Conservation (phyloP, 64 coral and sea anemone species). For the Pachyseris speciosa region DNA sequence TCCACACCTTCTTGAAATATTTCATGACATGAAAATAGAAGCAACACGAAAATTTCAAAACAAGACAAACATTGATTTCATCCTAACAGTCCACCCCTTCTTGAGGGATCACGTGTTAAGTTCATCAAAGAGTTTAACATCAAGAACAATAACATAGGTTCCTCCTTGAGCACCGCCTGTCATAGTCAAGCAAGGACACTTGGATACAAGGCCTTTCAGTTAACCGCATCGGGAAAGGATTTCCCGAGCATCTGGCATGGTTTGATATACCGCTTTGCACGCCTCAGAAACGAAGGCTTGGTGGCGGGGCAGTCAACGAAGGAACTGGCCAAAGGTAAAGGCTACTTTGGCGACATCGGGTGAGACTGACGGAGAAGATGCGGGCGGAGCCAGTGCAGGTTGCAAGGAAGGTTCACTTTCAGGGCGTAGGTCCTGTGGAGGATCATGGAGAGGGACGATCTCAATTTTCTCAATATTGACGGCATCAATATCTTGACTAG, state of each 20-base stretch:
- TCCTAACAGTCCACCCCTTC: neutral
- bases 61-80: too few relatives aligned
- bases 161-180: constrained; percentile 14
- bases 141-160: too few relatives aligned
- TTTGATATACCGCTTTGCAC: constrained; percentile 26
- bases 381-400: too few relatives aligned
- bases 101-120: neutral
- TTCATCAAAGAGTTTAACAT: neutral
- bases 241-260: constrained; percentile 41
- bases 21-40: too few relatives aligned
- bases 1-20: neutral
- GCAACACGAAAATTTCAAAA: neutral
- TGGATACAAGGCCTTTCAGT: too few relatives aligned
- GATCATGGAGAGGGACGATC: too few relatives aligned
- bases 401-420: too few relatives aligned
- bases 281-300: neutral
- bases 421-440: too few relatives aligned
- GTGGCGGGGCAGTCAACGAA: neutral
- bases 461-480: too few relatives aligned
- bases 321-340: neutral
- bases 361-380: too few relatives aligned
- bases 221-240: constrained; percentile 39
- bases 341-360: too few relatives aligned
- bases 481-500: too few relatives aligned
- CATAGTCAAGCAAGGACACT: constrained; percentile 59